Conservation (phyloP, 2,888 invertebrate species). For the Sthenelais limicola region DNA sequence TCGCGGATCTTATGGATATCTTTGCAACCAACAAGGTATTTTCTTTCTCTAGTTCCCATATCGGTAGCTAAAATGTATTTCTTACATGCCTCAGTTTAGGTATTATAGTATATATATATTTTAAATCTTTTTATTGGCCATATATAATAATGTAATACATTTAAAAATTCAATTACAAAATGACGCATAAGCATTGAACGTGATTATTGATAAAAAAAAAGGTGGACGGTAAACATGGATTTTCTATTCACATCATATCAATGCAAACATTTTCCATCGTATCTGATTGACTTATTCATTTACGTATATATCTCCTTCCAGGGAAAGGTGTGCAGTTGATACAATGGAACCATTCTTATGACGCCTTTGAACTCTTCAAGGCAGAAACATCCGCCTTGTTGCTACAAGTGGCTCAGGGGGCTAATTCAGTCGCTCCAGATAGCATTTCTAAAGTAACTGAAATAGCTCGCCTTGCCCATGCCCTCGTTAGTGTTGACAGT, state of each 20-base stretch:
- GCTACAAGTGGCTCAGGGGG: conserved; percentile 31
- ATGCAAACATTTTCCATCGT: neutral
- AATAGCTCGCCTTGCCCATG: conserved; percentile 29
- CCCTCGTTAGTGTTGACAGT: conserved; percentile 26
- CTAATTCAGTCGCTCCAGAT: conserved; percentile 1
- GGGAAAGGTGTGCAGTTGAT: conserved; percentile 29
- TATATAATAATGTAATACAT: neutral
- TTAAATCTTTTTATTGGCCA: neutral
- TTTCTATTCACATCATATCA: too few species aligned
- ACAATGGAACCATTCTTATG: conserved; percentile 48
- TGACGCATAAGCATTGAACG: neutral
- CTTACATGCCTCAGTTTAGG: neutral
- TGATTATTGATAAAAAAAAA: too few species aligned
- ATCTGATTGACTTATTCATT: neutral
- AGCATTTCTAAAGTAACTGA: conserved; percentile 18
- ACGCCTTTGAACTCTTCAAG: neutral
- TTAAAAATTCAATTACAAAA: neutral
- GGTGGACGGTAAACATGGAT: too few species aligned
- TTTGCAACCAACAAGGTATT: conserved; percentile 13
- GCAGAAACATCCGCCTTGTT: conserved; percentile 17
- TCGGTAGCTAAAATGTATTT: neutral
- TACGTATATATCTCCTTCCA: conserved; percentile 1
- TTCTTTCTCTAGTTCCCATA: neutral
- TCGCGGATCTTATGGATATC: conserved; percentile 10
- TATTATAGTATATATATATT: neutral